Evolutionary conservation across 2,797 vertebrate genomes (phyloP), one percentile per base, ranked within the genome.

Genomic region (Apodemus agrarius): DNA sequence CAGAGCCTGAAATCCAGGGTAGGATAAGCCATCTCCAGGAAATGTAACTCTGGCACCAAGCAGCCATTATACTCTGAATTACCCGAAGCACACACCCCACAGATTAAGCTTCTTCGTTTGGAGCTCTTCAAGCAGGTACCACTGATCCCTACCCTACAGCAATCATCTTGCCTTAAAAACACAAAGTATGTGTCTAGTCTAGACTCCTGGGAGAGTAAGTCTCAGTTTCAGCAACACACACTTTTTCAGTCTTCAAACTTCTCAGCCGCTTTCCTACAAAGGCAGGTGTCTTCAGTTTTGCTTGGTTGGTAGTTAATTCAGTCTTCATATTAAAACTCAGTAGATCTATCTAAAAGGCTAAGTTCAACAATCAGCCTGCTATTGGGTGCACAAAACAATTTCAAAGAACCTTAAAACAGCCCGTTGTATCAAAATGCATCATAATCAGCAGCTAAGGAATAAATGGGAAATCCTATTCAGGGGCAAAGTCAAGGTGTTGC

Each of bases 291-390:
- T 75, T 74, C 80, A 96, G 24, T 24, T 94, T 91, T 65, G 34
- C 94, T 90, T 93, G 87, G 31, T 87, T 57, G 91, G 61, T 54
- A 83, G 17, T 24, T 72, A 69, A 90, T 92, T 76, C 92, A 75
- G 75, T 67, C 59, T 96, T 96, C 91, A 75, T 65, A 96, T 85
- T 88, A 86, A 82, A 96, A 83, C 19, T 67, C n/a, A n/a, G n/a
- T n/a, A n/a, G n/a, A n/a, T n/a, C n/a, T n/a, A n/a, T 75, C 92
- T 88, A 61, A 95, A 94, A 78, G 43, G 43, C 54, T 74, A 92
- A 34, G 24, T 69, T 95, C 61, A 95, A 82, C 43, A 93, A 31
- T 84, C 31, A 22, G 40, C 31, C 59, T 75, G 29, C 8, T 81
- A 88, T 57, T 76, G 90, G 93, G 85, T 90, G 95, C 93, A 96